A percentile compares a stretch with the other conserved stretches of the same genome.
phyloP scores from a whole-genome alignment of 1,140 invertebrate genomes.

The Microplitis mediator region DNA sequence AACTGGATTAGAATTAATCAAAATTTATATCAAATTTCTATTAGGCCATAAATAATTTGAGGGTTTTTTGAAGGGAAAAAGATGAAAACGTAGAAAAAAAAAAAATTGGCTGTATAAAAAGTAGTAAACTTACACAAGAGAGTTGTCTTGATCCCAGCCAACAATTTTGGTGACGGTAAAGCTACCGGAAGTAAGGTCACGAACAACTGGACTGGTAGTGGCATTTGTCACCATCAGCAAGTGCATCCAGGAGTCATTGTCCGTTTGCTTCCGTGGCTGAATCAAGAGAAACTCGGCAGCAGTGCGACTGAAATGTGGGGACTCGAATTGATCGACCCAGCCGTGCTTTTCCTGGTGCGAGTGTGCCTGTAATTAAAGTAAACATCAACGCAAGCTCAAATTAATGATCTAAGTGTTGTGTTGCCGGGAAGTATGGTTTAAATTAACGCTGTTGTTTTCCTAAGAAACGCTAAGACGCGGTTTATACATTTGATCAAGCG shows the following conservation, averaged over 20 bases:
- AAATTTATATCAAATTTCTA: no score
- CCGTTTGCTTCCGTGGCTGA: constrained; percentile 67
- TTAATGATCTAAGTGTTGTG: no score
- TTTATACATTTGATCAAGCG: no score
- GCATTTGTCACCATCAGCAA: constrained; percentile 65
- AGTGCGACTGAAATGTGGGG: constrained; percentile 67
- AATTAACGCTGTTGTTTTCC: neutral
- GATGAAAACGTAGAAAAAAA: no score
- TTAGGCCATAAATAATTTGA: no score
- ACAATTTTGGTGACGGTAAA: constrained; percentile 82
- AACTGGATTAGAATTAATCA: no score
- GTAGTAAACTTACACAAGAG: constrained; percentile 67
- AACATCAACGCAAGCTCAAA: no score
- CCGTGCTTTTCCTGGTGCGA: constrained; percentile 63
- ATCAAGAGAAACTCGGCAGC: constrained; percentile 66
- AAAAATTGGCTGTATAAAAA: no score
- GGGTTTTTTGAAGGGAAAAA: no score
- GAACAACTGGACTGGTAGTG: constrained; percentile 41
- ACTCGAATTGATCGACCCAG: constrained; percentile 72
- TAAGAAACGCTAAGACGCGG: neutral
- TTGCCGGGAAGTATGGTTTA: neutral
- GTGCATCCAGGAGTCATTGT: constrained; percentile 70
- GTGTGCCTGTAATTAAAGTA: constrained; percentile 40
- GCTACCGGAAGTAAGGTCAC: constrained; percentile 73
- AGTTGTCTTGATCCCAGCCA: constrained; percentile 73